Conservation (phyloP, 2,113 vertebrate genomes). For the Hymenochirus boettgeri region DNA sequence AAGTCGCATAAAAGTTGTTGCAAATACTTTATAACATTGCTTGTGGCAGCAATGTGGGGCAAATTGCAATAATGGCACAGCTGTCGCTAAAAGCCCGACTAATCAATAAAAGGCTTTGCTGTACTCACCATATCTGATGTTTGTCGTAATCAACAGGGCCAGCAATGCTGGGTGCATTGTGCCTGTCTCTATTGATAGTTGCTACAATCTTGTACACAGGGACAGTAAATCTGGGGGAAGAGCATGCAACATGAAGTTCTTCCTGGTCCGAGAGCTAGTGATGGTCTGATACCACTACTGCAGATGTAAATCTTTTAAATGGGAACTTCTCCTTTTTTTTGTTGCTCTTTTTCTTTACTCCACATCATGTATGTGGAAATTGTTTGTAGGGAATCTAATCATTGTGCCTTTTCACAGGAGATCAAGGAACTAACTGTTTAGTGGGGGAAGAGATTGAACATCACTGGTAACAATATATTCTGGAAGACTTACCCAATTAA, state of each 20-base stretch:
- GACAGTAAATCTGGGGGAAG: neutral
- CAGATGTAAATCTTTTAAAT: neutral
- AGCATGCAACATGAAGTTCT: constrained; percentile 6
- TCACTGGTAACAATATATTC: too few relatives aligned
- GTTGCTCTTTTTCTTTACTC: constrained; percentile 11
- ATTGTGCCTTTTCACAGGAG: neutral
- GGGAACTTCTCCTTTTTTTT: constrained; percentile 26
- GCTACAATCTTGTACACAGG: neutral
- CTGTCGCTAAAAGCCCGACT: too few relatives aligned
- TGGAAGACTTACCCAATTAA: too few relatives aligned
- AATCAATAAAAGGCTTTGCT: too few relatives aligned
- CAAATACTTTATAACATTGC: too few relatives aligned
- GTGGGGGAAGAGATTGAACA: neutral
- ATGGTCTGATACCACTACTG: constrained; percentile 7
- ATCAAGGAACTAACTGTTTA: neutral
- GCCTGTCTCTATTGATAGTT: neutral
- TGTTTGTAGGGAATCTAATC: neutral
- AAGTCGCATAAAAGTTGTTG: too few relatives aligned
- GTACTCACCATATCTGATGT: constrained; percentile 57
- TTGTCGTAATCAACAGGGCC: constrained; percentile 47
- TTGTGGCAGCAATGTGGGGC: too few relatives aligned
- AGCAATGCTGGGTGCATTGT: constrained; percentile 54
- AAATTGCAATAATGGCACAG: too few relatives aligned
- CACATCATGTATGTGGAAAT: constrained; percentile 31
- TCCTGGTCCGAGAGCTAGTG: neutral